Conservation (phyloP, 2,888 invertebrate species). For the Caenorhabditis sp. region DNA sequence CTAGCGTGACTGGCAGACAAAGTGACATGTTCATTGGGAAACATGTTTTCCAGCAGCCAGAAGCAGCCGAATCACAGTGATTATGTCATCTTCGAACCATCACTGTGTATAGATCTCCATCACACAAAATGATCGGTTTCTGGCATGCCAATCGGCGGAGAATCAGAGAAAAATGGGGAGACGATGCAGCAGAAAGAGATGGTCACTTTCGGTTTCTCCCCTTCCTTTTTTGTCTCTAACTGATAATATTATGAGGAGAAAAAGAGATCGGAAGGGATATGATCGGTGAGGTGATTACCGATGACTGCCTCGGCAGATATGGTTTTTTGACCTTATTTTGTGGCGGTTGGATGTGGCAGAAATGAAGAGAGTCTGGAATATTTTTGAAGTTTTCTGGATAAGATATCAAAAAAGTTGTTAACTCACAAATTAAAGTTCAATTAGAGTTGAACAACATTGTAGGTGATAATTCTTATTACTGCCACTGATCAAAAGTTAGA, state of each 20-base stretch:
- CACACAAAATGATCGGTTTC: not conserved
- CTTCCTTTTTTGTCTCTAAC: no score
- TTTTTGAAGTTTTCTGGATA: no score
- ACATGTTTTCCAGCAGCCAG: not conserved
- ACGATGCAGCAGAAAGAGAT: not conserved
- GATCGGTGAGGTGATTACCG: no score
- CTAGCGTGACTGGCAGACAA: not conserved
- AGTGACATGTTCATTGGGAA: not conserved
- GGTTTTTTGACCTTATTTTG: no score
- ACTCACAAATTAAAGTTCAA: no score
- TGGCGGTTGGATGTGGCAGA: no score
- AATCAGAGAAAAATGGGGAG: constrained; percentile 1
- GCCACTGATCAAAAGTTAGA: no score
- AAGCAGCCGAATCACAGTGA: not conserved
- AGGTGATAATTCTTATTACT: no score
- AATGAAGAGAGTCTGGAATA: no score
- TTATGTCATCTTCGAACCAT: not conserved
- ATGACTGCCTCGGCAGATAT: no score
- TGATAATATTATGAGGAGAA: not conserved
- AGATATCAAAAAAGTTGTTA: no score
- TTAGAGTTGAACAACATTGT: no score
- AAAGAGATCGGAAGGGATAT: not conserved
- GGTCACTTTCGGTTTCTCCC: constrained; percentile 12
- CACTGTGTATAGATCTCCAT: not conserved
- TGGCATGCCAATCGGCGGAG: constrained; percentile 3